Evolutionary conservation across 2,113 vertebrate genomes (phyloP), one percentile per base, ranked within the genome.

Genomic region (Alethe castanea): DNA sequence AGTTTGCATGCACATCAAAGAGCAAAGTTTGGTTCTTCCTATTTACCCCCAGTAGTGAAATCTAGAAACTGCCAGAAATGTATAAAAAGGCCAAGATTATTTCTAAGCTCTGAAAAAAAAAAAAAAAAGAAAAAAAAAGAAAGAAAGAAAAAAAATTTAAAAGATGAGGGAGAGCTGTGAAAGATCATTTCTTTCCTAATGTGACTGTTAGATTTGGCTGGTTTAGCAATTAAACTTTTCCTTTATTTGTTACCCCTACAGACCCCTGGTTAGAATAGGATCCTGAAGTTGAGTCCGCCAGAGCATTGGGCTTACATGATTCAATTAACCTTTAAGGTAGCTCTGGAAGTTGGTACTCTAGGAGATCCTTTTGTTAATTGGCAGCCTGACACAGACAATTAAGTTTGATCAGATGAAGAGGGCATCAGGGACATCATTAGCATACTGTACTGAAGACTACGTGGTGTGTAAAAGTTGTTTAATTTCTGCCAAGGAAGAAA

Each of bases 251-350:
- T 96, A 91, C 96, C 96, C 92, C 97, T 97, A 64, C 60, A 88
- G 95, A 96, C 92, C 94, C 77, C 86, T 81, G 85, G 90, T 97
- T 97, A 97, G 92, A 94, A 92, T 96, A 94, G 96, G 93, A 97
- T 97, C 95, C 92, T 96, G 88, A 95, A 95, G 95, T 96, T 96
- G 95, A 81, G 97, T 97, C 97, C 94, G 87, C 96, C 94, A 94
- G 97, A 98, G 97, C 96, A 56, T 96, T 95, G 65, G 94, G 88
- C 91, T 95, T 96, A 96, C 97, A 95, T 98, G 98, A 98, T 98
- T 98, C 98, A 98, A 98, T 98, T 98, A 98, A 98, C 98, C 98
- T 98, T 98, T 97, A 95, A 94, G 96, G 97, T 98, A 98, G 96
- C 98, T 97, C 78, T 97, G 97, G 97, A 98, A 98, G 97, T 97